phyloP scores from a whole-genome alignment of 2,113 vertebrate species.

The Prinia subflava region DNA sequence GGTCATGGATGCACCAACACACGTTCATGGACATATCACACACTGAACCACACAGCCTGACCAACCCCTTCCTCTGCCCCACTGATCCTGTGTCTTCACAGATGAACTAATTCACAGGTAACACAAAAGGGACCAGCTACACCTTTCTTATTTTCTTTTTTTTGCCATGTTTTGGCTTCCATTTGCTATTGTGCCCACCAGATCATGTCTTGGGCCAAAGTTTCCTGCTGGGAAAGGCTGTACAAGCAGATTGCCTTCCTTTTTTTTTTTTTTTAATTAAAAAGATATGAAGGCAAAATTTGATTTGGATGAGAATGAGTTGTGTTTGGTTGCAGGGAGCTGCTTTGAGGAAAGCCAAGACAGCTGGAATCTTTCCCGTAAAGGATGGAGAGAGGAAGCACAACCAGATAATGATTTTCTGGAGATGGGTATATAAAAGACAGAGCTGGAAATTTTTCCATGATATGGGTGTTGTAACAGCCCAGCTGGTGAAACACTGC shows the following conservation, averaged over 20 bases:
- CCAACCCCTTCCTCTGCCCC: background rate
- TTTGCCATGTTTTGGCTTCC: background rate
- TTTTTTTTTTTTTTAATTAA: background rate
- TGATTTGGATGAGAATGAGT: background rate
- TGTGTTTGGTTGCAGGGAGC: background rate
- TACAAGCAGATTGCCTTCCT: background rate
- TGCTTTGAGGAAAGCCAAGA: background rate
- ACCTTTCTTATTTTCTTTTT: no score
- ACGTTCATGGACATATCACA: background rate
- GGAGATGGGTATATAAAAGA: background rate
- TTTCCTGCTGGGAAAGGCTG: background rate
- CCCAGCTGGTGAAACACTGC: background rate
- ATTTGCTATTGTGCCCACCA: background rate
- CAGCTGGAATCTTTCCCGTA: background rate
- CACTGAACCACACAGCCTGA: fast-evolving
- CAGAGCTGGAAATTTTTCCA: background rate
- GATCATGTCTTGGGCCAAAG: background rate
- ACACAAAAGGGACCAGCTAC: background rate
- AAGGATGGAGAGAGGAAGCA: background rate
- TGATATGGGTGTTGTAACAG: background rate
- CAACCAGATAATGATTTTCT: background rate
- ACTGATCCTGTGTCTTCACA: fast-evolving
- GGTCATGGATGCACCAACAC: slow-evolving; percentile 40
- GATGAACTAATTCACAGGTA: background rate
- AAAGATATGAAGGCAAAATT: background rate